A percentile compares a stretch with the other conserved stretches of the same genome.
phyloP scores from a whole-genome alignment of 2,797 vertebrate genomes.

The Sebastes variabilis region DNA sequence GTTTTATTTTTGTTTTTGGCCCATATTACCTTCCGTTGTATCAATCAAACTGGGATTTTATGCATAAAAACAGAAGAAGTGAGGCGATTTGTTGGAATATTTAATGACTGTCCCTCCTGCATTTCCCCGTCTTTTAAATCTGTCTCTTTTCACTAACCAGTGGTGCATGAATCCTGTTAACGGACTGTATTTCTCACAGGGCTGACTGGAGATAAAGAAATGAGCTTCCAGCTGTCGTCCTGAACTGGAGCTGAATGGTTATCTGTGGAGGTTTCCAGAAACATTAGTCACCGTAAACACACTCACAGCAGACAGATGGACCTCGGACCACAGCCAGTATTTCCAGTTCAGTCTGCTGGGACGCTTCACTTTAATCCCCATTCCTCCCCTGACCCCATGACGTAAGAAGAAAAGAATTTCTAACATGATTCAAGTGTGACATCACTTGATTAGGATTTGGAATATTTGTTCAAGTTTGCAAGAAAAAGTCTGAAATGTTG shows the following conservation, averaged over 20 bases:
- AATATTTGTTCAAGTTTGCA: background rate
- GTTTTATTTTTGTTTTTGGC: background rate
- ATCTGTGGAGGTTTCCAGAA: background rate
- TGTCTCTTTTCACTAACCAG: background rate
- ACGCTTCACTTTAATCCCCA: background rate
- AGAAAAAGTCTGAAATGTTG: background rate
- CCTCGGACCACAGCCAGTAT: background rate
- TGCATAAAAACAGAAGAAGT: background rate
- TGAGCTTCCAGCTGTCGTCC: conserved; percentile 20
- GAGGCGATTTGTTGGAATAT: background rate
- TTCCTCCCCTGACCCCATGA: background rate
- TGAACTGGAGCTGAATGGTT: background rate
- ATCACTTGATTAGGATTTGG: background rate
- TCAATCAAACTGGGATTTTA: background rate
- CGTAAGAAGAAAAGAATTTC: background rate
- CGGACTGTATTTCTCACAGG: background rate
- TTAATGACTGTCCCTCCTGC: background rate
- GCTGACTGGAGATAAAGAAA: background rate
- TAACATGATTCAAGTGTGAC: background rate
- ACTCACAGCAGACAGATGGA: conserved; percentile 15
- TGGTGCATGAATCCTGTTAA: background rate
- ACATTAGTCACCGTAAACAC: background rate
- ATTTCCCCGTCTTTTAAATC: background rate
- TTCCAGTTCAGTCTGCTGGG: background rate
- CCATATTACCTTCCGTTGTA: accelerated